A percentile compares a stretch with the other conserved stretches of the same genome.
Evolutionary conservation across 2,797 vertebrate species (phyloP).

Genomic region (Myotis findleyi): DNA sequence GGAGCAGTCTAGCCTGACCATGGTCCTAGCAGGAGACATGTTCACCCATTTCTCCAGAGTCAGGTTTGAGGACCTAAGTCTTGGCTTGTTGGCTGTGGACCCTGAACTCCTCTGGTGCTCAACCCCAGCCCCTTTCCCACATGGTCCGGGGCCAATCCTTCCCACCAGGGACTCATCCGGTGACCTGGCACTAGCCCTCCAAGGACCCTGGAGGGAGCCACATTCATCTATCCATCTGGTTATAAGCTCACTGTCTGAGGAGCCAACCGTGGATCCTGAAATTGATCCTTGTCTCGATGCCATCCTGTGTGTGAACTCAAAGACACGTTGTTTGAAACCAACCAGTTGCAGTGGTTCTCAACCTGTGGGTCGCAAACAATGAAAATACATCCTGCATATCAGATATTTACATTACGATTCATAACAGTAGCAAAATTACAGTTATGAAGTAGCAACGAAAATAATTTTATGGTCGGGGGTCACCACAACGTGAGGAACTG

Average conservation of each 20-base stretch:
- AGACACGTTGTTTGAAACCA: neutral
- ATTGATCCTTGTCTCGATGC: too few species aligned
- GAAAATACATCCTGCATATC: too few species aligned
- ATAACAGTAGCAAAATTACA: too few species aligned
- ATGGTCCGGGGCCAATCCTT: neutral
- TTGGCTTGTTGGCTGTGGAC: neutral
- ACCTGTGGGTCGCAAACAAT: too few species aligned
- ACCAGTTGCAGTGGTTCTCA: neutral
- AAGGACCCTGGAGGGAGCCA: neutral
- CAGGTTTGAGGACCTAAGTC: neutral
- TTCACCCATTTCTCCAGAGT: neutral
- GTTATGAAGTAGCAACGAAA: too few species aligned
- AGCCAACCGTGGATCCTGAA: neutral
- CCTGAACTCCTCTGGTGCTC: neutral
- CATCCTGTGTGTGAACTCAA: neutral
- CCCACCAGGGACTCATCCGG: neutral
- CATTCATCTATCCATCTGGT: neutral
- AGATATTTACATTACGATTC: too few species aligned
- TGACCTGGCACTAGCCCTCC: neutral
- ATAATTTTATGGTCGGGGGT: too few species aligned
- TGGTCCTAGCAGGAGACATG: neutral
- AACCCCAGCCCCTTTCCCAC: neutral
- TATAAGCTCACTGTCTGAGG: neutral
- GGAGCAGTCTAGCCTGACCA: neutral
- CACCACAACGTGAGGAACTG: too few species aligned